phyloP scores from a whole-genome alignment of 2,888 invertebrate genomes.

The Heliconius aoede region DNA sequence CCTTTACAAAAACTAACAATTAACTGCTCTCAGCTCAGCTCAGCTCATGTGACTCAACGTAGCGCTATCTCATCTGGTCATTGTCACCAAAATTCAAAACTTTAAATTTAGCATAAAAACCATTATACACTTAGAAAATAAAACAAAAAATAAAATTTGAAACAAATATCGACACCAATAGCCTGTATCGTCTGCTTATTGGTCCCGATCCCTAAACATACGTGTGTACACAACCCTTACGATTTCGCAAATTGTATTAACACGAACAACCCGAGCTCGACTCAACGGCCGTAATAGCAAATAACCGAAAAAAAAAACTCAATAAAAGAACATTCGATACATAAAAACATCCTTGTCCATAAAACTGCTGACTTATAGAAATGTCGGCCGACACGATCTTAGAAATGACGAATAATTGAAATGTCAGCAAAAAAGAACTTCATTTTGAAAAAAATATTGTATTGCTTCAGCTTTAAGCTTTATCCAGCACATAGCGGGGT shows the following conservation, averaged over 20 bases:
- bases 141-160: too few relatives aligned
- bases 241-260: slow-evolving; percentile 47
- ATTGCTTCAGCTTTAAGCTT: too few relatives aligned
- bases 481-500: too few relatives aligned
- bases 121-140: too few relatives aligned
- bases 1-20: too few relatives aligned
- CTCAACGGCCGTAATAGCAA: slow-evolving; percentile 45
- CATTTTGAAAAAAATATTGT: too few relatives aligned
- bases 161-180: slow-evolving; percentile 1
- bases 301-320: slow-evolving; percentile 51
- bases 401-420: slow-evolving; percentile 57
- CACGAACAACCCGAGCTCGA: slow-evolving; percentile 40
- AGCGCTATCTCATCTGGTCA: too few relatives aligned
- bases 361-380: slow-evolving; percentile 51
- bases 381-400: slow-evolving; percentile 57
- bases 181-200: slow-evolving; percentile 17
- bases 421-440: slow-evolving; percentile 56
- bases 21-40: too few relatives aligned
- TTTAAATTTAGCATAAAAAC: too few relatives aligned
- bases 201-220: slow-evolving; percentile 30
- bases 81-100: too few relatives aligned
- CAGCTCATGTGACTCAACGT: too few relatives aligned
- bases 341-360: slow-evolving; percentile 55
- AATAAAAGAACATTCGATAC: slow-evolving; percentile 55
- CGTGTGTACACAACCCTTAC: slow-evolving; percentile 43